A percentile compares a stretch with the other conserved stretches of the same genome.
These are phyloP conservation scores for Rhegmatorhina hoffmannsi DNA, from an alignment of 2,113 vertebrate genomes.

Conservation along the genomic window DNA sequence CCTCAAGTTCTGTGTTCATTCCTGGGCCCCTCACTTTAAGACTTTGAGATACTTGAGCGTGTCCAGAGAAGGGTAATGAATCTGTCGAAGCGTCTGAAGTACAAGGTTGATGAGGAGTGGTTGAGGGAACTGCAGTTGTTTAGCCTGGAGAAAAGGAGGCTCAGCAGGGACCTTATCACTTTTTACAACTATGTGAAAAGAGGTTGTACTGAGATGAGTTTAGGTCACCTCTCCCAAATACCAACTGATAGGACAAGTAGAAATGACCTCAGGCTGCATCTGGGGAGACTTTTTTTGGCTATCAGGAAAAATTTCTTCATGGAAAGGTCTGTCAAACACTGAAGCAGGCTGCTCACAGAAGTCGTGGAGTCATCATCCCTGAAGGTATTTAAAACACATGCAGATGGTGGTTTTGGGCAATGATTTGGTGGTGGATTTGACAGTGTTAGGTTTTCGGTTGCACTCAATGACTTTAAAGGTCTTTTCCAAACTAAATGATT, in stretches of 20 bases:
- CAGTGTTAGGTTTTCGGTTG: neutral
- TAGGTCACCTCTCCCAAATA: neutral
- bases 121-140: neutral
- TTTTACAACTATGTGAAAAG: neutral
- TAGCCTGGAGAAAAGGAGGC: neutral
- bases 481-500: neutral
- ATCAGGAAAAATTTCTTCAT: neutral
- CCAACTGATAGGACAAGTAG: neutral
- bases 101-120: neutral
- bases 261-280: neutral
- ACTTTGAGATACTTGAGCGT: fast-evolving
- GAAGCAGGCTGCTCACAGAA: neutral
- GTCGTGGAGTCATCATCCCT: neutral
- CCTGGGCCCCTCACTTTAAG: neutral
- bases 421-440: neutral
- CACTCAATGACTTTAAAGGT: no score
- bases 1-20: neutral
- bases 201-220: neutral
- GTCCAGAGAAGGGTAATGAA: neutral
- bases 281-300: neutral
- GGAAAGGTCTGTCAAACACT: neutral
- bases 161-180: neutral
- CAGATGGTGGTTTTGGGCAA: neutral
- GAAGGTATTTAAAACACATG: neutral
- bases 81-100: neutral